Evolutionary conservation across 2,888 invertebrate species (phyloP).

Genomic region (Conops quadrifasciatus): DNA sequence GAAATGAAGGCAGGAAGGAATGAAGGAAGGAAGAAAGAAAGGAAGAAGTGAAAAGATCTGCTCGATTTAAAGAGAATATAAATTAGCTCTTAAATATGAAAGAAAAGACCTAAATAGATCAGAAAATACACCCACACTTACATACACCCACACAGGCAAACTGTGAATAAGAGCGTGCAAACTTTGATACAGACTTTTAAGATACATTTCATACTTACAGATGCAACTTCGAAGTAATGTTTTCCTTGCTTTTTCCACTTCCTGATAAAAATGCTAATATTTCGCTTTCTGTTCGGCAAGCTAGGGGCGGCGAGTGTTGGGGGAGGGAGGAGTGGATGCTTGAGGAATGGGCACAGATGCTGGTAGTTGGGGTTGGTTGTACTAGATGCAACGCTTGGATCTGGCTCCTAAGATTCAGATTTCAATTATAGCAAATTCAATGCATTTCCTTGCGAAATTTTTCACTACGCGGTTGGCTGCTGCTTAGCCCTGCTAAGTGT

Average conservation of each 20-base stretch:
- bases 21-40: neutral
- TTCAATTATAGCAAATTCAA: conserved; percentile 53
- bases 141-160: conserved; percentile 27
- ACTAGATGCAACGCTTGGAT: neutral
- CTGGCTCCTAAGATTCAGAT: conserved; percentile 48
- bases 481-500: neutral
- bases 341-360: neutral
- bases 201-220: conserved; percentile 28
- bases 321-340: neutral
- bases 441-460: conserved; percentile 3
- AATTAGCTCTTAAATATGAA: conserved; percentile 64
- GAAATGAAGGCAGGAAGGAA: conserved; percentile 5
- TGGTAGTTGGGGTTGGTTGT: neutral
- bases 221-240: neutral
- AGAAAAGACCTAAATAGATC: conserved; percentile 52
- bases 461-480: neutral
- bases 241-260: neutral
- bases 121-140: conserved; percentile 47
- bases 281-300: conserved; percentile 33
- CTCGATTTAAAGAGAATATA: conserved; percentile 59
- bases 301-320: neutral
- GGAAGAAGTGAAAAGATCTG: neutral
- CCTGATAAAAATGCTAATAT: conserved; percentile 45
- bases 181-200: neutral
- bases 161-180: conserved; percentile 1